A percentile compares a stretch with the other conserved stretches of the same genome.
Conservation (phyloP, 1,140 invertebrate genomes). For the Rhagoletis zephyria region DNA sequence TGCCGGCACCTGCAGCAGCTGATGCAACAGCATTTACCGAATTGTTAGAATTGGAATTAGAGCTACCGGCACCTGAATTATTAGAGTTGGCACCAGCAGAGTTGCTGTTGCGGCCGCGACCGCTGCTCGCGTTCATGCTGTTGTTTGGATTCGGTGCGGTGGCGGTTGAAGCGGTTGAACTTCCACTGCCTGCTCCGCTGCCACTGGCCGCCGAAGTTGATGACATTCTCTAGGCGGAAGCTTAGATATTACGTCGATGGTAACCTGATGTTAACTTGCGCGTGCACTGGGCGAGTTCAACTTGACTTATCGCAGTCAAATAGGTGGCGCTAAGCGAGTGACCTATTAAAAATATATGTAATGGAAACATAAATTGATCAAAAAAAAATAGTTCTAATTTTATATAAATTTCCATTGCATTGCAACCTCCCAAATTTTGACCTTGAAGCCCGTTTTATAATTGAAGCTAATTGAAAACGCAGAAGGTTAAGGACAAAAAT, state of each 20-base stretch:
- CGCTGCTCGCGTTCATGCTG: conserved; percentile 55
- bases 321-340: conserved; percentile 19
- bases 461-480: too few relatives aligned
- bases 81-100: conserved; percentile 61
- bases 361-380: background rate
- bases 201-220: conserved; percentile 53
- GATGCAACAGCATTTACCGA: conserved; percentile 78
- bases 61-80: conserved; percentile 47
- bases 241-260: conserved; percentile 56
- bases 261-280: background rate
- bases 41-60: conserved; percentile 60
- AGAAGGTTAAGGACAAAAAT: too few relatives aligned
- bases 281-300: conserved; percentile 55
- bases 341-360: conserved; percentile 12
- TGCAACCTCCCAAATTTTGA: too few relatives aligned
- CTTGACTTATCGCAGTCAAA: conserved; percentile 54
- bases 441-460: too few relatives aligned
- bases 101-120: conserved; percentile 57
- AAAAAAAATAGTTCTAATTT: background rate
- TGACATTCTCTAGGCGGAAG: conserved; percentile 41
- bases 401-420: background rate
- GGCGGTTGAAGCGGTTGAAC: conserved; percentile 54
- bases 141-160: conserved; percentile 58
- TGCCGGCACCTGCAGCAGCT: conserved; percentile 58
- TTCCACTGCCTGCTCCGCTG: conserved; percentile 52